Evolutionary conservation across 2,113 vertebrate genomes (phyloP), one percentile per base, ranked within the genome.

Genomic region (Butorides virescens): DNA sequence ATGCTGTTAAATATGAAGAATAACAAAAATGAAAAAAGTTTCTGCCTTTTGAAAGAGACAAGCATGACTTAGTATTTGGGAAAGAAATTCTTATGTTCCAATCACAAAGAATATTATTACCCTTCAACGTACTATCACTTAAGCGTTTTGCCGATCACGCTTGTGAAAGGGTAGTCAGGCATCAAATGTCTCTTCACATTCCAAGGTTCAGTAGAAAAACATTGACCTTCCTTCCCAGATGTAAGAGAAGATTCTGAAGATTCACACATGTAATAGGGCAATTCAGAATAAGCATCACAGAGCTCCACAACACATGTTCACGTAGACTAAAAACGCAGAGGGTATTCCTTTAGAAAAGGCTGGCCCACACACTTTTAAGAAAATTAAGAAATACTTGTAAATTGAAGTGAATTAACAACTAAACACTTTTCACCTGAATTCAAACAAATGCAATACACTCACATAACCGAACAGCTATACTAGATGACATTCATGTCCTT

Each of bases 401-500:
- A 65, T 5, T 21, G 11, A 84, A 71, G 29, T 42, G 15, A 90
- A 81, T 36, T 79, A 3, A 4, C 18, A 82, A 42, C 36, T 36
- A 12, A 65, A 68, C 11, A 37, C 25, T 53, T 59, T 21, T 44
- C 50, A 65, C 16, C 25, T 37, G n/a, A 78, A 56, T 15, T 58
- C 47, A 53, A 59, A 71, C 19, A 36, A 74, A 52, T 1, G 3
- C 21, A 11, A 32, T 26, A n/a, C 1, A 11, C 18, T 75, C 27
- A 34, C 39, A 11, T 21, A 70, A 59, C 46, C 34, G 55, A 80
- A 13, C 62, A 25, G 42, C 66, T 62, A 32, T 5, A 37, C 13
- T 30, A 53, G 19, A 39, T 0, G 0, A 15, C 1, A 0, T 10
- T 42, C 2, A 1, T 7, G 27, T 32, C 63, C 44, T 25, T 73